Base-by-base conservation (phyloP, 2,797 vertebrate species). In the Gobio occitaniae region DNA sequence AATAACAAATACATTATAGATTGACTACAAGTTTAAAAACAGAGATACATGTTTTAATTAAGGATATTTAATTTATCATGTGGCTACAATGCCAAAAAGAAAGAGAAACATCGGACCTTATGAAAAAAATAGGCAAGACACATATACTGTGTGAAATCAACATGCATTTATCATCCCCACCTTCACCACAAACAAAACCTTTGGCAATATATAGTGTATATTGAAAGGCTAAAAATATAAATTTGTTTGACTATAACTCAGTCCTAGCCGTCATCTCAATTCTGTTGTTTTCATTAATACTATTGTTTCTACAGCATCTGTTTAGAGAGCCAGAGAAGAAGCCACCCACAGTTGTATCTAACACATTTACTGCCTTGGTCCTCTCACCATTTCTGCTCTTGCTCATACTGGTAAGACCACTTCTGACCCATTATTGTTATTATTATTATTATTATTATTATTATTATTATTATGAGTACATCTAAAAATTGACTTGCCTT, bases 251-350 rank as follows among this genome's bases (percentile, higher is more conserved):
- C 10, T 70, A 59, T 52, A 6, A 11, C 56, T 12, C 9, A 50
- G 79, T 12, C 50, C 8, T 50, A 8, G 66, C 1, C 19, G 1
- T 78, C 15, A 44, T 0, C 4, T 81, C 0, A 15, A 12, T 47
- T 32, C 11, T 78, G 54, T 61, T 71, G 4, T 36, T 38, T 32
- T 68, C 9, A 41, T 78, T 6, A 12, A 19, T 75, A 0, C 21
- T 41, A 1, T 87, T 78, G 29, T 88, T 16, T 93, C 85, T 90
- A 83, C 92, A 99, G 98, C 98, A 99, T 88, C 95, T 98, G 90
- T 99, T 99, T 93, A 96, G 98, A 21, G 97, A 99, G 87, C 98
- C 98, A 25, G 98, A 99, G 94, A 99, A 99, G 94, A 98, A 98
- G 90, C 98, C 98, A 56, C 96, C 98, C 74, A 97, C 96, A 0